Base-by-base conservation (phyloP, 2,888 invertebrate genomes). In the Eristalinus sepulchralis region DNA sequence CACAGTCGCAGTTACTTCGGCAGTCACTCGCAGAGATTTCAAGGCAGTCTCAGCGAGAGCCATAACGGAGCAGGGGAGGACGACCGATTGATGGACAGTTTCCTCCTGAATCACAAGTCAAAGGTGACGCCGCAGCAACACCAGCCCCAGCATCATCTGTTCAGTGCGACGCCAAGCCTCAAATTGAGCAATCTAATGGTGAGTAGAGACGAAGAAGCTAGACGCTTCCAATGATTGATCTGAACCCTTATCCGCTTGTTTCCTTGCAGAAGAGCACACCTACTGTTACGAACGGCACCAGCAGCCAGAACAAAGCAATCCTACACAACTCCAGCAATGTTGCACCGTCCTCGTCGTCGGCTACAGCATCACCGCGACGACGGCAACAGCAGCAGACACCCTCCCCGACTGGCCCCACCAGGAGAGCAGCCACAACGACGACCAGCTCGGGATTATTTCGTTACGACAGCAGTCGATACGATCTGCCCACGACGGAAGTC, bases 101-200 rank as follows among this genome's bases (percentile, higher is more conserved):
- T 84, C 62, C 87, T 81, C 73, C 63, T 60, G 62, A 82, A 79
- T 79, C 75, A 67, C 57, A 73, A 83, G 63, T 8, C 59, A 5
- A 79, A 80, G 53, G 80, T n/a, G n/a, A n/a, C n/a, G n/a, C n/a
- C n/a, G n/a, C n/a, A n/a, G 72, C 78, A 83, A 33, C 76, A 88
- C 39, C 59, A 55, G 36, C 68, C 71, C 13, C 82, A 80, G 77
- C 70, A 89, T 88, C 88, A 89, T 89, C 83, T 92, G 88, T 90
- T 91, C 88, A 91, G 91, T 89, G 91, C 91, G 84, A 91, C 91
- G 89, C 92, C 92, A 77, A 92, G 92, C 88, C 89, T 92, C 82
- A 92, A 92, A 91, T 91, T 92, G 89, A 92, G 92, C 89, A 92
- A 92, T 90, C 91, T 92, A 89, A 92, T 92, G 92, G 92, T 92